Evolutionary conservation across 35 echinoderm and acorn worm species (phyloP).

Genomic region (Holothuria glaberrima): DNA sequence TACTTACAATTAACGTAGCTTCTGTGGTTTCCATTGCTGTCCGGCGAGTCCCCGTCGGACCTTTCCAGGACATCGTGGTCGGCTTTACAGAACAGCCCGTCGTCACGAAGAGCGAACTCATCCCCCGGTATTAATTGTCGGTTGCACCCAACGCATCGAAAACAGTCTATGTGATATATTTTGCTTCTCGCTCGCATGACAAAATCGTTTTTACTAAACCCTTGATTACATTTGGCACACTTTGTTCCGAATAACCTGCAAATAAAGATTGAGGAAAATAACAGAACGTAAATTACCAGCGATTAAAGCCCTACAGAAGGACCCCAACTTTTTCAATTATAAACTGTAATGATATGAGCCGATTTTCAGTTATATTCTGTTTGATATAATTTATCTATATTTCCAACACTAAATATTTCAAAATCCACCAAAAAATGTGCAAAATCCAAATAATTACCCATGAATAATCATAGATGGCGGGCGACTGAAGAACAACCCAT

Average conservation of each 20-base stretch:
- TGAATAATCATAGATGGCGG: too few relatives aligned
- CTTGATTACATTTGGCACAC: conserved; percentile 98
- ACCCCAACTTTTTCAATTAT: too few relatives aligned
- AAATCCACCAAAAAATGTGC: too few relatives aligned
- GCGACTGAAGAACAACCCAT: too few relatives aligned
- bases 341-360: too few relatives aligned
- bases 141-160: conserved; percentile 97
- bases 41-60: conserved; percentile 38
- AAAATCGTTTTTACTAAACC: conserved; percentile 99
- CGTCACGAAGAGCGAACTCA: conserved; percentile 96
- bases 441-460: too few relatives aligned
- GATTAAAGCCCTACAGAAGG: too few relatives aligned
- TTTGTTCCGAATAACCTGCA: conserved; percentile 98
- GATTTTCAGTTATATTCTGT: background rate
- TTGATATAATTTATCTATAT: background rate
- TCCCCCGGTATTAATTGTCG: conserved; percentile 97
- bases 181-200: conserved; percentile 99
- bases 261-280: conserved; percentile 4
- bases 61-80: conserved; percentile 96
- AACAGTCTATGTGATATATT: conserved; percentile 99
- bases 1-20: too few relatives aligned
- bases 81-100: conserved; percentile 97
- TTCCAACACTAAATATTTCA: background rate
- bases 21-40: conserved; percentile 52
- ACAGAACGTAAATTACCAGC: background rate